Base-by-base conservation (phyloP, 2,888 invertebrate species). In the Trachelus iudaicus region DNA sequence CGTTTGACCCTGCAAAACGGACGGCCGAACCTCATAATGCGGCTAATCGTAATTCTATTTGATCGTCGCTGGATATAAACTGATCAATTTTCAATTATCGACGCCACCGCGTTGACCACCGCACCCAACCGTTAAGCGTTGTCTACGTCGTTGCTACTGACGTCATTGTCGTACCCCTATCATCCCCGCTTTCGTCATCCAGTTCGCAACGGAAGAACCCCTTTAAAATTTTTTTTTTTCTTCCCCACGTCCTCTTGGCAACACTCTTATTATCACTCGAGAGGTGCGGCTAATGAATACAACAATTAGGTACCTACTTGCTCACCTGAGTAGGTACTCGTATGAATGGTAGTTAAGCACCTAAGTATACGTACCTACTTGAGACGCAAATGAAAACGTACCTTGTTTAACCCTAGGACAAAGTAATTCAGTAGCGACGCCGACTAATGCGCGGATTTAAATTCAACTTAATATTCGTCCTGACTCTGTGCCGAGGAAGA, bases 41-140 rank as follows among this genome's bases (percentile, higher is more conserved):
- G 75, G 82, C 83, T 88, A 88, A 86, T 87, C 79, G 84, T 86
- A 87, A 88, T 87, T 87, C 83, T 83, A 86, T 88, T 88, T 83
- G 82, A 85, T 80, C 79, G 81, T 80, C 81, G 76, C 80, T 76
- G 78, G 77, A 69, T 79, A 79, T 81, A 82, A 84, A 78, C 79
- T 77, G 84, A 84, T 84, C 83, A 84, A 81, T 81, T 81, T 78
- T 81, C 80, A 73, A 80, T 81, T 81, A 83, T 81, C 78, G 75
- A 30, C 37, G 12, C 75, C 33, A 73, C 33, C 34, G 9, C 30
- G 11, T 71, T 71, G 71, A 71, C 71, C 31, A 71, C 12, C 71
- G 71, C 71, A 34, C 31, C 71, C 71, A 31, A 23, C 71, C 71
- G 33, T 34, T 31, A 31, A 23, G 9, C 6, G 6, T 40, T 4